Conservation (phyloP, 1,140 invertebrate species). For the Ostrea denselamellosa region DNA sequence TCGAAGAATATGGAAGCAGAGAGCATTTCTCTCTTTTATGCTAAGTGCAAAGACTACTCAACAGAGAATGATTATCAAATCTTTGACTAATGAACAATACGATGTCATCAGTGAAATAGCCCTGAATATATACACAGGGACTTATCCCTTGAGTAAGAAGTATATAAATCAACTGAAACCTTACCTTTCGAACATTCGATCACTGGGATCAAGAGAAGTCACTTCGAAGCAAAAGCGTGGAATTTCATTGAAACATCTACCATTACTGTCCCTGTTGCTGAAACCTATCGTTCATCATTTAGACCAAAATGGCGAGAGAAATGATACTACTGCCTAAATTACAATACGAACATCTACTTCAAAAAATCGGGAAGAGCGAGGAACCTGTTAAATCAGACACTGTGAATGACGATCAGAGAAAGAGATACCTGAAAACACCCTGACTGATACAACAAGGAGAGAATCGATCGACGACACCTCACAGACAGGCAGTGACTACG, state of each 20-base stretch:
- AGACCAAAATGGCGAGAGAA: conserved; percentile 50
- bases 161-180: conserved; percentile 48
- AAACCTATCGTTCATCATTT: conserved; percentile 46
- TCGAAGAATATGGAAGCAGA: conserved; percentile 6
- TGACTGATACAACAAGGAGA: conserved; percentile 40
- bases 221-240: conserved; percentile 21
- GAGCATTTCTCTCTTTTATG: conserved; percentile 20
- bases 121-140: conserved; percentile 49
- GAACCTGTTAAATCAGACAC: conserved; percentile 40
- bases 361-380: conserved; percentile 43
- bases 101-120: conserved; percentile 42
- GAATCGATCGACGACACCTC: conserved; percentile 41
- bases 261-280: conserved; percentile 45
- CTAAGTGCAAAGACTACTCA: conserved; percentile 1
- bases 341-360: conserved; percentile 49
- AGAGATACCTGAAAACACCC: conserved; percentile 40
- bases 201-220: conserved; percentile 31
- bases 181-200: conserved; percentile 34
- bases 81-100: neutral
- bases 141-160: neutral
- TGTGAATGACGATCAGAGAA: conserved; percentile 30
- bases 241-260: conserved; percentile 20
- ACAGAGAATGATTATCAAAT: conserved; percentile 43
- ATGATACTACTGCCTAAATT: conserved; percentile 52
- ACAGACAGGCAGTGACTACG: conserved; percentile 37